phyloP scores from a whole-genome alignment of 1,140 invertebrate genomes.

The Rhyzopertha dominica region DNA sequence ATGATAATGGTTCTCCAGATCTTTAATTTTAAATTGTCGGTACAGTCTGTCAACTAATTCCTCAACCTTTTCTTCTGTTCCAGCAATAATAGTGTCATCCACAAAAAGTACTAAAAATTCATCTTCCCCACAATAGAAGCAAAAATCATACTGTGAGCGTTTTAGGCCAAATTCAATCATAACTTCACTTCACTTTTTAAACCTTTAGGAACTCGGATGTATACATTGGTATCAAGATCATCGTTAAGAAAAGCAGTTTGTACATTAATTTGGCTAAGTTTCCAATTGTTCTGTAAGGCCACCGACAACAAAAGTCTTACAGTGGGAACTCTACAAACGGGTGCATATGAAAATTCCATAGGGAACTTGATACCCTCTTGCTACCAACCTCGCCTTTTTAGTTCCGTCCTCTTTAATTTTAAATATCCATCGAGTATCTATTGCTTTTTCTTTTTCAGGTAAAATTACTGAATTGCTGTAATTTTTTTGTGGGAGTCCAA shows the following conservation, averaged over 20 bases:
- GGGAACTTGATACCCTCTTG: conserved; percentile 25
- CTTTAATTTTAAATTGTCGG: too few species aligned
- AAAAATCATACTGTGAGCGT: conserved; percentile 8
- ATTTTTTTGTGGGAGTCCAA: conserved; percentile 9
- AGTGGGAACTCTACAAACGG: conserved; percentile 13
- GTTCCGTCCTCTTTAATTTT: conserved; percentile 26
- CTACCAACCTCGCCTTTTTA: conserved; percentile 31
- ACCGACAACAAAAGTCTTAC: conserved; percentile 4
- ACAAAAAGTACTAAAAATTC: conserved; percentile 9
- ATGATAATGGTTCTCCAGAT: too few species aligned
- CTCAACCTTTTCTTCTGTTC: too few species aligned
- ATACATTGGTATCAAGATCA: conserved; percentile 4
- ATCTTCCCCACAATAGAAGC: not conserved
- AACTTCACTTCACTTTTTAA: conserved; percentile 8
- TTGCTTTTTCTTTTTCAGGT: conserved; percentile 10
- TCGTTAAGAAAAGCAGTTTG: conserved; percentile 13
- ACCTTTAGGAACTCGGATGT: conserved; percentile 8
- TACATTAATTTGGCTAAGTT: conserved; percentile 9
- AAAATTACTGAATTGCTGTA: conserved; percentile 6
- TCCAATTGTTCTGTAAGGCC: conserved; percentile 8
- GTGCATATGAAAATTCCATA: conserved; percentile 9
- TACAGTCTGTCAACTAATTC: too few species aligned
- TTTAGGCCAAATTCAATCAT: conserved; percentile 6
- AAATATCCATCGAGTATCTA: conserved; percentile 27
- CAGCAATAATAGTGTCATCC: too few species aligned